Base-by-base conservation (phyloP, 2,113 vertebrate genomes). In the Octodon degus region DNA sequence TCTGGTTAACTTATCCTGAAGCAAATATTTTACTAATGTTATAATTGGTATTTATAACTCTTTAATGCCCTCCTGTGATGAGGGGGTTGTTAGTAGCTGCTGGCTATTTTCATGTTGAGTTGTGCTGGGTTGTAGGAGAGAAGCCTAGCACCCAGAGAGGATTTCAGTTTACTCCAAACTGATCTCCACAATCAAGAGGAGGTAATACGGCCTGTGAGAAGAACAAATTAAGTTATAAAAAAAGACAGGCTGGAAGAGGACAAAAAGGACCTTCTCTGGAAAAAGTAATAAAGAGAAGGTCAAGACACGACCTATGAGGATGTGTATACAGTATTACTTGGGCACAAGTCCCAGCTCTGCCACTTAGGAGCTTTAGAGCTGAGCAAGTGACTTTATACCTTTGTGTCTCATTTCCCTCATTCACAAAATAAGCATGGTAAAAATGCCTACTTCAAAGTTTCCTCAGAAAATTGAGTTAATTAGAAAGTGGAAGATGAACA, bases 401-500 rank as follows among this genome's bases (percentile, higher is more conserved):
- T 80, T 55, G 62, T 86, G 24, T 19, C 40, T 93, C 3, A 74
- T 63, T 53, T 86, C 77, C 14, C 1, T 90, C n/a, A 83, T 37
- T 40, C 3, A 0, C 77, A 88, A 94, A 90, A 68, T 55, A 65
- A 85, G 37, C 89, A 94, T 32, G 92, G 7, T 40, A 82, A 77
- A 43, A 55, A 24, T 37, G 72, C 16, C 81, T 79, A 40, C 32
- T 92, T 81, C n/a, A 88, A 90, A 14, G 0, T 2, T 67, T 85
- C 9, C 55, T 76, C 62, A 63, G 6, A 92, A 77, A 63, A 88
- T 34, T 76, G 25, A 50, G 8, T 86, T 40, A 7, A 40, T 65
- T 88, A 84, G 47, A 93, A 97, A 47, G 81, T 27, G 82, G 24
- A 93, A 68, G 9, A 53, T 81, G 32, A 86, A 87, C 89, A 58